phyloP scores from a whole-genome alignment of 2,797 vertebrate genomes.

The Tadarida brasiliensis region DNA sequence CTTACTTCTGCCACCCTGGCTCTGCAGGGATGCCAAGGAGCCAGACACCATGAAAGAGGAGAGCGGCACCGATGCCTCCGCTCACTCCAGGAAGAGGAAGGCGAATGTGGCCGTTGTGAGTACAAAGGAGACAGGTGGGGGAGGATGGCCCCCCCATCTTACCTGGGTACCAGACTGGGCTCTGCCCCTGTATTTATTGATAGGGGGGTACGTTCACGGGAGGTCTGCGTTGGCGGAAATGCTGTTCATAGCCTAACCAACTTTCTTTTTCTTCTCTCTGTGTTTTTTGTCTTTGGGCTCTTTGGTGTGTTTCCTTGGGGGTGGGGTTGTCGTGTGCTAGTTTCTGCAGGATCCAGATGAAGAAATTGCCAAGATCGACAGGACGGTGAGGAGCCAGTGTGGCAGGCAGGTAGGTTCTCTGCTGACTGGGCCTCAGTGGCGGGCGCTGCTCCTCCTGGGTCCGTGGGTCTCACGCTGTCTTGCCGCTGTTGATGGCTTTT shows the following conservation, averaged over 20 bases:
- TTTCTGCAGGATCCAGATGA: constrained; percentile 95
- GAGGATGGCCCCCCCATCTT: background rate
- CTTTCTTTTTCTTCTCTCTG: background rate
- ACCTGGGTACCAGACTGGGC: constrained; percentile 39
- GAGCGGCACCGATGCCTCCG: constrained; percentile 80
- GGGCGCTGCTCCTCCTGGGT: too few relatives aligned
- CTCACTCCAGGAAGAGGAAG: constrained; percentile 95
- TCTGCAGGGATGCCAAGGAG: constrained; percentile 85
- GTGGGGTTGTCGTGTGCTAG: constrained; percentile 82
- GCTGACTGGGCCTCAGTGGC: background rate
- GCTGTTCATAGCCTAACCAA: background rate
- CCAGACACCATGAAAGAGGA: constrained; percentile 83
- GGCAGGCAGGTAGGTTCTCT: constrained; percentile 89
- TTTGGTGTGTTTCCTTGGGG: background rate
- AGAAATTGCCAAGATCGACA: constrained; percentile 89
- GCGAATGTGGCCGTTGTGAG: constrained; percentile 97
- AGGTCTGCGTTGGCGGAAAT: background rate
- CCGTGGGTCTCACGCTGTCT: background rate
- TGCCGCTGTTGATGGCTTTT: background rate
- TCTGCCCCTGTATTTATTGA: too few relatives aligned
- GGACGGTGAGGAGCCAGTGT: constrained; percentile 90
- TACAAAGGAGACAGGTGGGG: constrained; percentile 80
- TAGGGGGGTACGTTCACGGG: background rate
- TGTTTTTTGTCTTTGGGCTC: constrained; percentile 9
- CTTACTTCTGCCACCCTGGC: background rate